Evolutionary conservation across 2,888 invertebrate species (phyloP).

Genomic region (Erebia ligea): DNA sequence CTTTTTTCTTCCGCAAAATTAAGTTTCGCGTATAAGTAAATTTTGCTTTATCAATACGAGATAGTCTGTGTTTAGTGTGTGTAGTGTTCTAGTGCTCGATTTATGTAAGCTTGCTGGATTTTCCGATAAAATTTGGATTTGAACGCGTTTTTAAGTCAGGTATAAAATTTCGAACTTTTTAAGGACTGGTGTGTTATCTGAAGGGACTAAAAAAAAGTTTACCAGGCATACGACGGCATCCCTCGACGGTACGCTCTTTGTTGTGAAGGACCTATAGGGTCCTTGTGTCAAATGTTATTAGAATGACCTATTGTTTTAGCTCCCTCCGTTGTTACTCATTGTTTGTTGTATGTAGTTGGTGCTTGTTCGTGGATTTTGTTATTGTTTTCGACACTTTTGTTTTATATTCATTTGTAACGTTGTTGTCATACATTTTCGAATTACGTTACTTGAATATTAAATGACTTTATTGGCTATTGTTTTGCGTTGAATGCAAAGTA

Average conservation of each 20-base stretch:
- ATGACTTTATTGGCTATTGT: conserved; percentile 32
- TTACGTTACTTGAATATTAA: conserved; percentile 34
- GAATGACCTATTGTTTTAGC: conserved; percentile 52
- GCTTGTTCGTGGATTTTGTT: conserved; percentile 47
- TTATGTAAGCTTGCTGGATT: conserved; percentile 30
- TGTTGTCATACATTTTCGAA: conserved; percentile 30
- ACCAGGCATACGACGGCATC: conserved; percentile 51
- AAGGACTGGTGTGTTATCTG: conserved; percentile 46
- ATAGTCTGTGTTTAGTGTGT: conserved; percentile 14
- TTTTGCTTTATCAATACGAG: too few species aligned
- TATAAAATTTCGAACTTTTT: conserved; percentile 49
- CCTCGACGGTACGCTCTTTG: conserved; percentile 57
- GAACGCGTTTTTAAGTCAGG: conserved; percentile 42
- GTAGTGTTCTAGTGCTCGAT: conserved; percentile 11
- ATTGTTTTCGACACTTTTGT: conserved; percentile 56
- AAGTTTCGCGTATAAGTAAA: not conserved
- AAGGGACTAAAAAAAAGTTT: conserved; percentile 44
- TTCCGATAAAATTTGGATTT: conserved; percentile 36
- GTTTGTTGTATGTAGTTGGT: conserved; percentile 49
- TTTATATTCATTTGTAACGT: conserved; percentile 36
- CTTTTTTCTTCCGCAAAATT: conserved; percentile 17
- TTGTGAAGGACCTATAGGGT: conserved; percentile 53
- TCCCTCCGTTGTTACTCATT: conserved; percentile 52
- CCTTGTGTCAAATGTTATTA: conserved; percentile 65
- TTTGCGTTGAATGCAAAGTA: conserved; percentile 23